Evolutionary conservation across 2,113 vertebrate species (phyloP).

Genomic region (Argyrosomus japonicus): DNA sequence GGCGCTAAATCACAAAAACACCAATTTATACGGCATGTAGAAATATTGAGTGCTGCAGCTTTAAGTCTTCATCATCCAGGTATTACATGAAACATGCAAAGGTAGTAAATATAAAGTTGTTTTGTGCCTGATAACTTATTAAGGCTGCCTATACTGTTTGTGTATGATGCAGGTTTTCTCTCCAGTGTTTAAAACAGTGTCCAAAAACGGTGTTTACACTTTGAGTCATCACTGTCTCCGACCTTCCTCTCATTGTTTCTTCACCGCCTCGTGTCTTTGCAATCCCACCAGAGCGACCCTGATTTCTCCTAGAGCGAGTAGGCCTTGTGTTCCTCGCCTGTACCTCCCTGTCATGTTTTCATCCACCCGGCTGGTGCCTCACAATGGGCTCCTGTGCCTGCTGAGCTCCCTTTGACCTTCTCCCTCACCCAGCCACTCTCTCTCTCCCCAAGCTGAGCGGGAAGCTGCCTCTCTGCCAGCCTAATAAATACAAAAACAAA

Average conservation of each 20-base stretch:
- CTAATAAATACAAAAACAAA: conserved; percentile 84
- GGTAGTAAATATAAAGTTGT: neutral
- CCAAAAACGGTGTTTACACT: conserved; percentile 31
- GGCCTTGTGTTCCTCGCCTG: conserved; percentile 42
- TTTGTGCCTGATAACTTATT: neutral
- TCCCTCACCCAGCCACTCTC: conserved; percentile 51
- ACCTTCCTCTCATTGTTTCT: conserved; percentile 46
- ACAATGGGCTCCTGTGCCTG: conserved; percentile 77
- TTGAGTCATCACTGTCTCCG: conserved; percentile 22
- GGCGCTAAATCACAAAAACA: too few species aligned
- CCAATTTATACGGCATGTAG: neutral
- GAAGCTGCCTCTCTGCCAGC: conserved; percentile 66
- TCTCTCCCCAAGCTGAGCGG: conserved; percentile 42
- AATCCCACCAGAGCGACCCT: conserved; percentile 50
- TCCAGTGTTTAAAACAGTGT: neutral
- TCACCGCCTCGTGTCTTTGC: conserved; percentile 29
- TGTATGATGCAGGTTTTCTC: too few species aligned
- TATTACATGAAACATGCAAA: neutral
- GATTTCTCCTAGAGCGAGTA: conserved; percentile 34
- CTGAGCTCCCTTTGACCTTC: conserved; percentile 73
- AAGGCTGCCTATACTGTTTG: too few species aligned
- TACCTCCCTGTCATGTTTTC: conserved; percentile 63
- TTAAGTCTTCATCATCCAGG: neutral
- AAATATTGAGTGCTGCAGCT: neutral
- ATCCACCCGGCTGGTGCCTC: conserved; percentile 50